Percentiles rank a stretch among this genome's conserved stretches.
These are phyloP conservation scores for Columba livia DNA, from an alignment of 2,113 vertebrate species.

Conservation along the genomic window DNA sequence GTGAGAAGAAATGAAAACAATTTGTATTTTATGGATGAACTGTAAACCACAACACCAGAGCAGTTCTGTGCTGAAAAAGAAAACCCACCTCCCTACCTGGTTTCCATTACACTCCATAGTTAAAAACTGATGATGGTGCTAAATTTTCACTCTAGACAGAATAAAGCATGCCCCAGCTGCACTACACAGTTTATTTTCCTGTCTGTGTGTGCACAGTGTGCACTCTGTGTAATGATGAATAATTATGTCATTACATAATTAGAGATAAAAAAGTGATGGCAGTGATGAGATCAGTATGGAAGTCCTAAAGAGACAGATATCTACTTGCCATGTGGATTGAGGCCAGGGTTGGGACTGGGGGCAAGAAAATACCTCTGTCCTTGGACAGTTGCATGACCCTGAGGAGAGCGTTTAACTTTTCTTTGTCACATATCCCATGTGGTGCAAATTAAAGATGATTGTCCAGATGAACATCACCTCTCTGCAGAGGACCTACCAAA, in stretches of 20 bases:
- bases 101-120: not conserved
- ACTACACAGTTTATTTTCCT: not conserved
- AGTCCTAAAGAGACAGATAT: not conserved
- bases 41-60: not conserved
- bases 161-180: not conserved
- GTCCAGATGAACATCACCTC: not conserved
- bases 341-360: not conserved
- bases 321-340: not conserved
- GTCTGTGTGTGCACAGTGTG: not conserved
- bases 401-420: not conserved
- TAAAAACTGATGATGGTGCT: not conserved
- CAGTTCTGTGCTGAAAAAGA: not conserved
- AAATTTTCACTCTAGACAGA: not conserved
- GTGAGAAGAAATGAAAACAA: not conserved
- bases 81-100: not conserved
- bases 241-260: constrained; percentile 37
- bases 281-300: not conserved
- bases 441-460: not conserved
- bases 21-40: not conserved
- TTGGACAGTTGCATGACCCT: not conserved
- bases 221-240: constrained; percentile 12
- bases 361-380: not conserved
- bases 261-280: not conserved
- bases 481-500: not conserved
- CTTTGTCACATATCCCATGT: not conserved